A percentile compares a stretch with the other conserved stretches of the same genome.
phyloP scores from a whole-genome alignment of 2,888 invertebrate genomes.

The Caenorhabditis afra region DNA sequence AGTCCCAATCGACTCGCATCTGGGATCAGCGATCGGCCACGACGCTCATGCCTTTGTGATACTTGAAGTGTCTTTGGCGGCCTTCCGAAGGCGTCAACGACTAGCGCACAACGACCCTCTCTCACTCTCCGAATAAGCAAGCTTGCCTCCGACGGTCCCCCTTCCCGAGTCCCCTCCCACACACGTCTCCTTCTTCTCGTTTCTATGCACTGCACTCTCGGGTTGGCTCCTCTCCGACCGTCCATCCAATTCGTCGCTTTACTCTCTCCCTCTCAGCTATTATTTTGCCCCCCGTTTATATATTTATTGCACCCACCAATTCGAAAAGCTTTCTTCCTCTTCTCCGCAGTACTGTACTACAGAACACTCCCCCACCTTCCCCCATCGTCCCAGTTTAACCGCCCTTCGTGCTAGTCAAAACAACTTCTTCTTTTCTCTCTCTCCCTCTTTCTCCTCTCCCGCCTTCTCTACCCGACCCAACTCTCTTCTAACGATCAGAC shows the following conservation, averaged over 20 bases:
- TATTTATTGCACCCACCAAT: conserved; percentile 10
- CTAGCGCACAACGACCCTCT: conserved; percentile 34
- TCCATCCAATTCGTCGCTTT: neutral
- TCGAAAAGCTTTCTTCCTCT: neutral
- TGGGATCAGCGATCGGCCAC: conserved; percentile 46
- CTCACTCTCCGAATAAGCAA: conserved; percentile 25
- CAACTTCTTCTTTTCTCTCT: neutral
- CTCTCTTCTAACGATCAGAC: conserved; percentile 11
- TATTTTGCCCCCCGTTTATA: neutral
- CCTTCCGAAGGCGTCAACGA: neutral
- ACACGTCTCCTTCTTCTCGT: neutral
- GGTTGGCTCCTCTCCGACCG: conserved; percentile 7
- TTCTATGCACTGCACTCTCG: conserved; percentile 3
- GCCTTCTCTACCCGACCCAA: conserved; percentile 6
- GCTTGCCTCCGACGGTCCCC: conserved; percentile 37
- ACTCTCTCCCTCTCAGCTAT: neutral
- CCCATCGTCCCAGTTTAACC: conserved; percentile 1
- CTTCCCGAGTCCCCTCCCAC: conserved; percentile 16
- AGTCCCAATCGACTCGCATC: neutral
- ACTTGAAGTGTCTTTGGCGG: conserved; percentile 16
- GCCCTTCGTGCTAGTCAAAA: conserved; percentile 8
- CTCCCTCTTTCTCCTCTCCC: neutral
- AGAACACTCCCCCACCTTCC: neutral
- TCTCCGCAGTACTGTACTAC: neutral
- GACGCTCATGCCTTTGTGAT: conserved; percentile 58